These are phyloP conservation scores for Polia nebulosa DNA, from an alignment of 2,888 invertebrate genomes.

Conservation along the genomic window DNA sequence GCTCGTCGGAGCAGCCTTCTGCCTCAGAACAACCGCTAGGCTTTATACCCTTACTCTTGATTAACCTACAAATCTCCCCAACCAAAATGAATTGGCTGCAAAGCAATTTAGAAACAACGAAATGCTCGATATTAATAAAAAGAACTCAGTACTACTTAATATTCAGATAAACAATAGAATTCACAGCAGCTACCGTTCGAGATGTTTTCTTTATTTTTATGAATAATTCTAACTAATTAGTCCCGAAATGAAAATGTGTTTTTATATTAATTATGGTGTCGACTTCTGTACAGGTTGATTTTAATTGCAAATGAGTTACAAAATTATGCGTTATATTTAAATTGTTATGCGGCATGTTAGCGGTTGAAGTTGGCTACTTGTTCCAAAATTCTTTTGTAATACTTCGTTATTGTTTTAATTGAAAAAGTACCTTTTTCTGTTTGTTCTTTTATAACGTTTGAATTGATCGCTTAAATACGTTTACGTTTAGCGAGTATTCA, in stretches of 20 bases:
- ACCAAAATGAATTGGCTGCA: slow-evolving; percentile 11
- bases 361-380: slow-evolving; percentile 35
- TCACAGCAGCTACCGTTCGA: slow-evolving; percentile 23
- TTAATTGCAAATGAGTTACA: slow-evolving; percentile 76
- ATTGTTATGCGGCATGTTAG: slow-evolving; percentile 64
- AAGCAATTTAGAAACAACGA: slow-evolving; percentile 32
- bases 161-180: slow-evolving; percentile 41
- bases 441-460: slow-evolving; percentile 6
- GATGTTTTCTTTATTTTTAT: slow-evolving; percentile 49
- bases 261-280: slow-evolving; percentile 57
- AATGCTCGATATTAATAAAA: slow-evolving; percentile 28
- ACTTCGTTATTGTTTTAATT: slow-evolving; percentile 35
- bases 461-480: slow-evolving; percentile 7
- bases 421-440: slow-evolving; percentile 16
- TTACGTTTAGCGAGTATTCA: not conserved
- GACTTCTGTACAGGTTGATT: slow-evolving; percentile 66
- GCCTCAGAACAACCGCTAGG: slow-evolving; percentile 6
- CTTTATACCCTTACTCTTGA: slow-evolving; percentile 10
- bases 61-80: not conserved
- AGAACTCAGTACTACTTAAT: slow-evolving; percentile 18
- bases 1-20: slow-evolving; percentile 11
- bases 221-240: slow-evolving; percentile 61
- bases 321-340: slow-evolving; percentile 73
- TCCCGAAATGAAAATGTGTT: slow-evolving; percentile 43
- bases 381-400: slow-evolving; percentile 46